Evolutionary conservation across 2,113 vertebrate genomes (phyloP).

Genomic region (cattle (Bos taurus)): ARS-UCD2.0 NC_037338.1:105115001-105115500

Average conservation of each 20-base stretch:
- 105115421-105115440: neutral
- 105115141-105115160: neutral
- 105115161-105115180: too few relatives aligned
- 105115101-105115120: fast-evolving
- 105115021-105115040: fast-evolving
- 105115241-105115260: neutral
- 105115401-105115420: fast-evolving
- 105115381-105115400: fast-evolving
- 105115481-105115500: fast-evolving
- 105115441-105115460: neutral
- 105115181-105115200: fast-evolving
- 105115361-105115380: neutral
- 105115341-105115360: neutral
- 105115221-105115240: fast-evolving
- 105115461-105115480: neutral
- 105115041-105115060: fast-evolving
- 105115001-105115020: fast-evolving
- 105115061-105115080: fast-evolving
- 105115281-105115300: neutral
- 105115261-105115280: neutral
- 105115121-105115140: neutral
- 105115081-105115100: fast-evolving
- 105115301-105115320: neutral
- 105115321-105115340: neutral
- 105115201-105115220: neutral